Base-by-base conservation (phyloP, 2,797 vertebrate species). In the Rhinella marina region DNA sequence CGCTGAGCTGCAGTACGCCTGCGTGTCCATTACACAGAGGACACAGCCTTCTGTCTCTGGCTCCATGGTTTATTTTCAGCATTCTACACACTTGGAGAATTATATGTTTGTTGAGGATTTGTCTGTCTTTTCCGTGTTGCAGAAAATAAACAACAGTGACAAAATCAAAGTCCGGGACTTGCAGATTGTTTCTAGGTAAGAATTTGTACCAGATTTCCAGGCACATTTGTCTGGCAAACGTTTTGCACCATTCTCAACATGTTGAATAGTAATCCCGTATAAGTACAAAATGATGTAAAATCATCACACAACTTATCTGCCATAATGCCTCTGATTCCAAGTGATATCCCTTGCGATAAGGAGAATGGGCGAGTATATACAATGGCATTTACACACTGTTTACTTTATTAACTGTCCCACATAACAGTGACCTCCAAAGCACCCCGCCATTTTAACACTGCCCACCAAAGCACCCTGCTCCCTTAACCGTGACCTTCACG, bases 111-210 rank as follows among this genome's bases (percentile, higher is more conserved):
- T 32, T 61, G 52, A n/a, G 9, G 48, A 23, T 61, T 81, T 78
- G 88, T 73, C 86, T 83, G 88, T 88, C 85, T 86, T 19, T 91
- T 64, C 90, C 25, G 85, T 87, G 85, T 92, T 90, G 27, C 88
- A 99, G 98, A 95, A 93, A 84, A 98, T 99, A 91, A 99, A 99
- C 93, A 90, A 91, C 3, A 97, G 97, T 62, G 96, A 99, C 88
- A 99, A 98, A 95, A 97, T 99, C 92, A 90, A 94, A 90, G 97
- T 99, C 41, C 94, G 98, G 91, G 98, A 99, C 91, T 94, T 99
- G 89, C 98, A 99, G 95, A 95, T 99, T 1, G 98, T 99, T 8
- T 95, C 95, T 93, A 98, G 97, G 98, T 98, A 91, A 94, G 95
- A 90, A 59, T 86, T 90, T 76, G 7, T 52, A 59, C 3, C 66